These are phyloP conservation scores for Cyclophora punctaria DNA, from an alignment of 2,888 invertebrate genomes.

Conservation along the genomic window DNA sequence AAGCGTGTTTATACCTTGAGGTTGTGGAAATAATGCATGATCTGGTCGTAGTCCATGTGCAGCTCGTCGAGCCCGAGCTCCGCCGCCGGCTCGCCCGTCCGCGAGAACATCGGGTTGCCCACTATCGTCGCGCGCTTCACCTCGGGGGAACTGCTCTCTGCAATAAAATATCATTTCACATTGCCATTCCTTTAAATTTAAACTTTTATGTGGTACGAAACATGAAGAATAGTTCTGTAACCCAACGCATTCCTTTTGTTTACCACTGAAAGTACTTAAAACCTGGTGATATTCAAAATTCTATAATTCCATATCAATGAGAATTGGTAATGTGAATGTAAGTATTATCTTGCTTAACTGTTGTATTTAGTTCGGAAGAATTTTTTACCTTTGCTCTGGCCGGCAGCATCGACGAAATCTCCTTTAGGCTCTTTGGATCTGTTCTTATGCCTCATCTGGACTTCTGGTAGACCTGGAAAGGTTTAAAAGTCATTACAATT, in stretches of 20 bases:
- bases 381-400: constrained; percentile 60
- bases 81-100: constrained; percentile 67
- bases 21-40: constrained; percentile 98
- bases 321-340: no score
- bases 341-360: no score
- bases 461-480: constrained; percentile 62
- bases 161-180: neutral
- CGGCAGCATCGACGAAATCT: constrained; percentile 76
- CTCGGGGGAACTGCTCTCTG: constrained; percentile 72
- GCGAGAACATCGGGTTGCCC: constrained; percentile 91
- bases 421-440: constrained; percentile 62
- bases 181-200: neutral
- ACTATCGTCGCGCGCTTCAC: constrained; percentile 90
- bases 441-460: constrained; percentile 67
- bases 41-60: constrained; percentile 97
- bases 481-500: neutral
- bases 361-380: neutral
- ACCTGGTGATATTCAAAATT: no score
- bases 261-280: no score
- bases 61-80: constrained; percentile 86
- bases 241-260: no score
- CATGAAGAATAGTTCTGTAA: no score
- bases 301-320: no score
- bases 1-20: constrained; percentile 84
- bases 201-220: neutral